Conservation (phyloP, 2,113 vertebrate species). For the Dasyprocta punctata region DNA sequence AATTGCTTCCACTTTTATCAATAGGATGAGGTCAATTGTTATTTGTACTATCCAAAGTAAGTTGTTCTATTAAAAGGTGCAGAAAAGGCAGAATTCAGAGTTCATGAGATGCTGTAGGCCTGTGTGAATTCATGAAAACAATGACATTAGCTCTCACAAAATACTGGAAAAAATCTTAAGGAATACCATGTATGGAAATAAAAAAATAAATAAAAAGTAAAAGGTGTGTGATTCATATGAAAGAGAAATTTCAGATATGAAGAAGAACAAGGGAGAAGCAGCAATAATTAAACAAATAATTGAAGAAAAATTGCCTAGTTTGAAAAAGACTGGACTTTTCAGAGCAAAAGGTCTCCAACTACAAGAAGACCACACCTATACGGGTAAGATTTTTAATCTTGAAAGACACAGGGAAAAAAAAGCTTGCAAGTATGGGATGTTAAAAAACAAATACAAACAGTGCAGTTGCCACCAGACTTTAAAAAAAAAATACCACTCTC, state of each 20-base stretch:
- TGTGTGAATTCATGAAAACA: neutral
- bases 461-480: neutral
- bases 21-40: neutral
- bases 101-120: neutral
- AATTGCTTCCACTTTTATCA: neutral
- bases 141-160: neutral
- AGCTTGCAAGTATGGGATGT: neutral
- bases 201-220: neutral
- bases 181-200: neutral
- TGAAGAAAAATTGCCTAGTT: neutral
- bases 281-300: conserved; percentile 15
- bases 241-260: neutral
- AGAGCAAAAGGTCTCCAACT: neutral
- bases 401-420: conserved; percentile 19
- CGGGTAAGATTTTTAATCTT: neutral
- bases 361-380: neutral
- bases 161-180: neutral
- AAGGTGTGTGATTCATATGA: neutral
- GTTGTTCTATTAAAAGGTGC: neutral
- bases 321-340: neutral
- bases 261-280: neutral
- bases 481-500: no score
- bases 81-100: neutral
- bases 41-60: neutral
- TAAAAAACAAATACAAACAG: neutral